These are phyloP conservation scores for Argentina silus DNA, from an alignment of 2,797 vertebrate genomes.

Conservation along the genomic window DNA sequence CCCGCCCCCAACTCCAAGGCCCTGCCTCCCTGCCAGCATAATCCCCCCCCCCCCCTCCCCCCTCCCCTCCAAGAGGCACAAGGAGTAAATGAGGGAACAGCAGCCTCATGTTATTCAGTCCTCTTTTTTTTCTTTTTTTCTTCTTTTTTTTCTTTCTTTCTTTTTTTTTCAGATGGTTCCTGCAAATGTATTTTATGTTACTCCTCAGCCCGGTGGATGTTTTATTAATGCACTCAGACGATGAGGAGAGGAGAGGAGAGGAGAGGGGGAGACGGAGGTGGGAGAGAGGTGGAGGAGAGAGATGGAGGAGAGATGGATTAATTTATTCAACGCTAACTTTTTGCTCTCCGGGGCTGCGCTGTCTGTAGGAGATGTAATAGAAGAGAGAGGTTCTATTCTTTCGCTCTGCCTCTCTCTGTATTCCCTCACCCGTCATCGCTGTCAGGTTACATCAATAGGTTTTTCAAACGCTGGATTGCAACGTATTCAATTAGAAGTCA, in stretches of 20 bases:
- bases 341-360: slow-evolving; percentile 46
- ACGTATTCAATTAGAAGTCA: not conserved
- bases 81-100: slow-evolving; percentile 35
- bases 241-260: not conserved
- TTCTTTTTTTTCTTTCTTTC: not conserved
- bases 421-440: slow-evolving; percentile 43
- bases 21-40: not conserved
- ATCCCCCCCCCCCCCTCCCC: slow-evolving; percentile 22
- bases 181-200: slow-evolving; percentile 75
- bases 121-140: not conserved
- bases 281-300: slow-evolving; percentile 64
- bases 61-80: slow-evolving; percentile 10
- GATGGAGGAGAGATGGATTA: slow-evolving; percentile 72
- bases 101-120: slow-evolving; percentile 46
- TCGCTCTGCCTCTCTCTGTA: slow-evolving; percentile 22
- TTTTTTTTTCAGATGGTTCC: slow-evolving; percentile 25
- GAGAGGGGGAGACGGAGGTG: slow-evolving; percentile 43
- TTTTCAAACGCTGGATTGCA: not conserved
- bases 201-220: slow-evolving; percentile 69
- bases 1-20: not conserved
- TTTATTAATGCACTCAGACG: slow-evolving; percentile 68
- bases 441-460: slow-evolving; percentile 46
- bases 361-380: slow-evolving; percentile 13
- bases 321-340: slow-evolving; percentile 78
- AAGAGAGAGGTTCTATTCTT: slow-evolving; percentile 14